phyloP scores from a whole-genome alignment of 2,797 vertebrate species.

The Ctenopoma multispine region DNA sequence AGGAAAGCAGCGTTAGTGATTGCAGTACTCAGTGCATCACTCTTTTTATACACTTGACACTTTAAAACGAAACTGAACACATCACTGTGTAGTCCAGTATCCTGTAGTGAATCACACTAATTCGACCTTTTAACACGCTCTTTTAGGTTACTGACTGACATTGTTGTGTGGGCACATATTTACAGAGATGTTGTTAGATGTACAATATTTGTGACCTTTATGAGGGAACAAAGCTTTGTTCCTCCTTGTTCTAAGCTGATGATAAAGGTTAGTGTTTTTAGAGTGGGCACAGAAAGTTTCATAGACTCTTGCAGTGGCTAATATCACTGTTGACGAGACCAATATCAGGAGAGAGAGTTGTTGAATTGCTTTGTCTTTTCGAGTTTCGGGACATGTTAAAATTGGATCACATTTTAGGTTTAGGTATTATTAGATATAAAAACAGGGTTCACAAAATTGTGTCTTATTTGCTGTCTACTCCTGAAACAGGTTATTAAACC shows the following conservation, averaged over 20 bases:
- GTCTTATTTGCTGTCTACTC: no score
- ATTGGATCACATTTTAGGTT: no score
- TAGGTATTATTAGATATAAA: no score
- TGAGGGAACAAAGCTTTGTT: neutral
- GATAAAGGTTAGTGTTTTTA: neutral
- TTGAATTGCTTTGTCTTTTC: no score
- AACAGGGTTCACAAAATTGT: no score
- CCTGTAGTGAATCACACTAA: neutral
- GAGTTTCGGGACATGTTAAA: no score
- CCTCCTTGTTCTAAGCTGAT: neutral
- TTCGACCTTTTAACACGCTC: neutral
- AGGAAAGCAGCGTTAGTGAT: neutral
- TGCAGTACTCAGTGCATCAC: conserved; percentile 26
- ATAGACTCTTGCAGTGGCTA: neutral
- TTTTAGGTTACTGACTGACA: conserved; percentile 1
- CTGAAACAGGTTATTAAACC: neutral
- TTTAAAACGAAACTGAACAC: conserved; percentile 5
- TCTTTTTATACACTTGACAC: conserved; percentile 8
- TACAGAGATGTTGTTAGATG: neutral
- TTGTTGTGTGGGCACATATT: conserved; percentile 1
- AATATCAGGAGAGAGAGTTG: no score
- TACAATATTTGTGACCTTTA: conserved; percentile 12
- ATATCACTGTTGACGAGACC: no score
- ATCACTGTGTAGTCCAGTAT: neutral
- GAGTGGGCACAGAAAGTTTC: neutral